Percentiles rank a stretch among this genome's conserved stretches.
Conservation (phyloP, 2,113 vertebrate species). For the Peromyscus polionotus region DNA sequence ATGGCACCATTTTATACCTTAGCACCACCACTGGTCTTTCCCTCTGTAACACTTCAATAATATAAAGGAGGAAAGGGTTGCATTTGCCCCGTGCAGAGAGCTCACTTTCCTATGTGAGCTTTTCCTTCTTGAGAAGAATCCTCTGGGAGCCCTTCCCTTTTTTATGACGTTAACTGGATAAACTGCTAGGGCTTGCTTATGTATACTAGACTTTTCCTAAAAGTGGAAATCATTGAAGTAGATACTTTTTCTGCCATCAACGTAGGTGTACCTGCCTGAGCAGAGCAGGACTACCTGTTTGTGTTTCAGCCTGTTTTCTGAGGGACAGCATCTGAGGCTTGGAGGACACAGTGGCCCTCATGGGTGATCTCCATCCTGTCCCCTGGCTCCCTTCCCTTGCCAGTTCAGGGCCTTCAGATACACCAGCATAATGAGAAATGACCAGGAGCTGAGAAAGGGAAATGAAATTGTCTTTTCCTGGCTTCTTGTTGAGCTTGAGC, state of each 20-base stretch:
- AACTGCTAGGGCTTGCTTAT: background rate
- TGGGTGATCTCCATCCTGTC: rapidly evolving
- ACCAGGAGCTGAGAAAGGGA: background rate
- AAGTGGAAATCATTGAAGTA: background rate
- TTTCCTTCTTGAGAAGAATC: background rate
- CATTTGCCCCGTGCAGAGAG: background rate
- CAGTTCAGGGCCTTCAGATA: background rate
- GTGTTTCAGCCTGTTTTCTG: background rate
- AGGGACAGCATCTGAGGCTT: background rate
- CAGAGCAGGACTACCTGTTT: rapidly evolving
- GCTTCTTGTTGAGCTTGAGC: background rate
- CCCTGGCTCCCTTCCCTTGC: too few relatives aligned
- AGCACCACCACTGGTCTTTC: background rate
- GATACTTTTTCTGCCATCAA: background rate
- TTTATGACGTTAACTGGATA: background rate
- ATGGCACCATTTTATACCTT: background rate
- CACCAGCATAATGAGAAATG: rapidly evolving
- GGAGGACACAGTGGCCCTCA: background rate
- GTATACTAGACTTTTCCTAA: background rate
- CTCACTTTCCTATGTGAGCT: background rate
- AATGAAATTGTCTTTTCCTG: constrained; percentile 44
- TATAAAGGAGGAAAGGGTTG: background rate
- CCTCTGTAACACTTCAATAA: background rate
- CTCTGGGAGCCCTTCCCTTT: background rate
- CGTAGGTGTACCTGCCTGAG: background rate